These are phyloP conservation scores for Lophochroa leadbeateri DNA, from an alignment of 2,113 vertebrate genomes.

Conservation along the genomic window DNA sequence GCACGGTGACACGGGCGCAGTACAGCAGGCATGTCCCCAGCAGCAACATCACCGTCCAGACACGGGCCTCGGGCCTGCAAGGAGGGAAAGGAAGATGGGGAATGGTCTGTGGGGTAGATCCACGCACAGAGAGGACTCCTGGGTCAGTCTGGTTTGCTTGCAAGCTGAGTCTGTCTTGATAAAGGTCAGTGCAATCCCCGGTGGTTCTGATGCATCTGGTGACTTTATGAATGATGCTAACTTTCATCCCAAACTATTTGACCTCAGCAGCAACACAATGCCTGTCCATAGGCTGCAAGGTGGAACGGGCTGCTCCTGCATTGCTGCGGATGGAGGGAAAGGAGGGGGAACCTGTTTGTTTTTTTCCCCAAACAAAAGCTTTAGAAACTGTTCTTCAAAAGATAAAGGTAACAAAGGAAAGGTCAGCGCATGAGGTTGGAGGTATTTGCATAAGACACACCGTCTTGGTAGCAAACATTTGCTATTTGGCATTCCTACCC, in stretches of 20 bases:
- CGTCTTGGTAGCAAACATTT: neutral
- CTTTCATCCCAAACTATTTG: neutral
- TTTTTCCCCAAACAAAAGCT: neutral
- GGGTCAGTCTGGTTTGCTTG: neutral
- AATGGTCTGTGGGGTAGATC: neutral
- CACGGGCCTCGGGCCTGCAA: constrained; percentile 81
- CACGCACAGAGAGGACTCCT: fast-evolving
- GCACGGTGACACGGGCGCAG: constrained; percentile 88
- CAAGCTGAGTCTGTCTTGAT: fast-evolving
- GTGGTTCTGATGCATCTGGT: neutral
- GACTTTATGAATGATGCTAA: neutral
- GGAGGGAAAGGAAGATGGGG: neutral
- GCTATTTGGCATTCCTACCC: neutral
- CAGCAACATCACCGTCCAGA: constrained; percentile 87
- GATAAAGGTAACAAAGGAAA: neutral
- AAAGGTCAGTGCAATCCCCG: neutral
- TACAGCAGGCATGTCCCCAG: constrained; percentile 93
- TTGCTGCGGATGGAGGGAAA: neutral
- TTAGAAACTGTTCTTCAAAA: neutral
- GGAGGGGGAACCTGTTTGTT: neutral
- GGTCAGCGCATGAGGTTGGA: neutral
- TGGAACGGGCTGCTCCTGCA: fast-evolving
- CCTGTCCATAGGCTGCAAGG: neutral
- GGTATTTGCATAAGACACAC: neutral
- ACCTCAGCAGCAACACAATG: neutral